Evolutionary conservation across 2,797 vertebrate genomes (phyloP).

Genomic region (Anguilla marmorata): DNA sequence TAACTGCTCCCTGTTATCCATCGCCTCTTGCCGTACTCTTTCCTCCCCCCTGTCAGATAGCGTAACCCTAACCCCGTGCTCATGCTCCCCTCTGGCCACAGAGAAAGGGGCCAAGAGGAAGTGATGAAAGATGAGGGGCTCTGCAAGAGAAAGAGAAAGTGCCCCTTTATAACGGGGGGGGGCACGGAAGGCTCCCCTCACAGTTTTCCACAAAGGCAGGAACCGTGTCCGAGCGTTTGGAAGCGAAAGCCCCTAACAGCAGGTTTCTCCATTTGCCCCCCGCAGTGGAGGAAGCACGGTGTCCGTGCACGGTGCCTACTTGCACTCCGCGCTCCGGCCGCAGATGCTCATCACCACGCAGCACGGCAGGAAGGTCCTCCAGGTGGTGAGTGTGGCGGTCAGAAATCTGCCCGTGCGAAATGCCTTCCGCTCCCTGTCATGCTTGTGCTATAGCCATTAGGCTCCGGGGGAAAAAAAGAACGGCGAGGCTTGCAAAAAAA

Average conservation of each 20-base stretch:
- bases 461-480: conserved; percentile 29
- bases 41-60: background rate
- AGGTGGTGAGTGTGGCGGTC: conserved; percentile 82
- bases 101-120: background rate
- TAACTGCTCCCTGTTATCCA: background rate
- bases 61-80: background rate
- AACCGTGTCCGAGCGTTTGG: conserved; percentile 58
- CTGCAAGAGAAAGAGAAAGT: background rate
- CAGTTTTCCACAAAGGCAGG: conserved; percentile 48
- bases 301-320: conserved; percentile 85
- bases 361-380: conserved; percentile 80
- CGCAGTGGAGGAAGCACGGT: conserved; percentile 94
- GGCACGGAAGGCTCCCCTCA: background rate
- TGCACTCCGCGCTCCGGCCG: conserved; percentile 87
- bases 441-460: conserved; percentile 65
- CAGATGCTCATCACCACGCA: conserved; percentile 87
- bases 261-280: conserved; percentile 53
- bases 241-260: conserved; percentile 54
- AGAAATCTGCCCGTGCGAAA: conserved; percentile 10
- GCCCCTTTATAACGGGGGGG: background rate
- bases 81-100: background rate
- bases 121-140: conserved; percentile 5
- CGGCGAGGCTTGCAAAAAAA: background rate
- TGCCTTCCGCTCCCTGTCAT: conserved; percentile 31
- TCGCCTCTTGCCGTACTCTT: background rate